These are phyloP conservation scores for Anas bernieri DNA, from an alignment of 2,797 vertebrate species.

Conservation along the genomic window DNA sequence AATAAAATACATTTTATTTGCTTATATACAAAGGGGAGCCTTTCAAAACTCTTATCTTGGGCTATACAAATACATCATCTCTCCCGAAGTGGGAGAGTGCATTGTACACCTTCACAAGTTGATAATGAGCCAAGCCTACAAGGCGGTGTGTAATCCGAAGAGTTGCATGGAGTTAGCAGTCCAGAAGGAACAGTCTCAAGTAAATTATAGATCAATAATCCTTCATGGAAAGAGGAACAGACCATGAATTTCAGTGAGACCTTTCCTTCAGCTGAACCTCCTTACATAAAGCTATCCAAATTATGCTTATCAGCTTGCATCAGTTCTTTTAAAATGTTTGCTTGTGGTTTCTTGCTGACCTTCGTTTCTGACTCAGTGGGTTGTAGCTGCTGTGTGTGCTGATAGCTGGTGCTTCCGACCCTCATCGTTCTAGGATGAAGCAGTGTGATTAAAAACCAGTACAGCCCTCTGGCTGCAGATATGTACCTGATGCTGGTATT, in stretches of 20 bases:
- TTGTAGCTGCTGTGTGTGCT: neutral
- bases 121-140: neutral
- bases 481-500: neutral
- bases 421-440: neutral
- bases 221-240: neutral
- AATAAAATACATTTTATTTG: neutral
- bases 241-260: accelerated
- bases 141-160: neutral
- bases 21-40: neutral
- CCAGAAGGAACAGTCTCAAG: neutral
- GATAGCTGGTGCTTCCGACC: neutral
- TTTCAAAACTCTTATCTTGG: neutral
- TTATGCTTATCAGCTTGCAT: neutral
- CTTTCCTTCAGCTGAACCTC: neutral
- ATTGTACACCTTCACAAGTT: neutral
- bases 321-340: too few relatives aligned
- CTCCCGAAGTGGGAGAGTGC: neutral
- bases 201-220: neutral
- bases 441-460: neutral
- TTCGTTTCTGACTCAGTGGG: neutral
- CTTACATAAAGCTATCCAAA: neutral
- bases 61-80: neutral
- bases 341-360: neutral
- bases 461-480: neutral
- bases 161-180: neutral